Base-by-base conservation (phyloP, 2,888 invertebrate genomes). In the Rotaria sp. region DNA sequence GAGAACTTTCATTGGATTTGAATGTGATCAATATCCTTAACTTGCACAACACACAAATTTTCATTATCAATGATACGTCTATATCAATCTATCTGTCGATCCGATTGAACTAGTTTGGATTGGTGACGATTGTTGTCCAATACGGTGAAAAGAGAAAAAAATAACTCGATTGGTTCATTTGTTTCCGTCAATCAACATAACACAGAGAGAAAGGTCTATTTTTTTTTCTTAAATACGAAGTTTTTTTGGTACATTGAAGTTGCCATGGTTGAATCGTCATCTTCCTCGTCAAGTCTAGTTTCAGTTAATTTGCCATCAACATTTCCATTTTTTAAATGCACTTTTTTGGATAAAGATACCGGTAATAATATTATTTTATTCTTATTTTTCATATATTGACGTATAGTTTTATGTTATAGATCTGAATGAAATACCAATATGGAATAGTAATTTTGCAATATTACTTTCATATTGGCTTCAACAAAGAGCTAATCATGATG, bases 301-400 rank as follows among this genome's bases (percentile, higher is more conserved):
- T 80, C 80, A 26, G 11, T 80, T 8, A 41, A 80, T 45, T 80
- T 45, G 45, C 21, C 80, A 80, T 45, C 80, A n/a, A 45, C 80
- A 45, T 26, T 13, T n/a, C 80, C 80, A 2, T 80, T 45, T 26
- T 45, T 80, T 21, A 80, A 45, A 80, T 80, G 41, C 13, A 45
- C 45, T 80, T 45, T 45, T 45, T 35, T 80, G n/a, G 80, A 80
- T 7, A 80, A 80, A 80, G 80, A 80, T 45, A 80, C 80, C 45
- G 35, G 67, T 67, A 35, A 21, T 21, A 21, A 67, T 35, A 55
- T 13, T 7, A 55, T 30, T 67, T 18, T 2, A 3, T 67, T 67
- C n/a, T 35, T 26, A 21, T 35, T 4, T 67, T 67, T 3, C 3
- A 3, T 30, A 0, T 15, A 38, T 67, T 26, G 7, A 35, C 26